Base-by-base conservation (phyloP, 2,113 vertebrate species). In the Paradisaea rubra region DNA sequence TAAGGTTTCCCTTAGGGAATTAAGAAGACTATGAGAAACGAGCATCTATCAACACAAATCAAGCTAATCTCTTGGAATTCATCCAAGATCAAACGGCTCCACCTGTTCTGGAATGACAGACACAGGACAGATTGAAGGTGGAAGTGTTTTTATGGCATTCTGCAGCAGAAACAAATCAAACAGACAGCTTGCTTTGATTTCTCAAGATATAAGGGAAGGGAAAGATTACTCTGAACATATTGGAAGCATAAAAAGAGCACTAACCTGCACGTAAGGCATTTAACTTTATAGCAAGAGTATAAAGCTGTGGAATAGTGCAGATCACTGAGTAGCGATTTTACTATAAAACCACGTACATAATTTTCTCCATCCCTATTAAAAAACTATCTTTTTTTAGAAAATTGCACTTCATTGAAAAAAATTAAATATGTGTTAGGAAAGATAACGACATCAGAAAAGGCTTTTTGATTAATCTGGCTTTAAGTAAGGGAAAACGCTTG, bases 141-240 rank as follows among this genome's bases (percentile, higher is more conserved):
- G 60, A 88, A 78, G 35, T 19, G 44, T 59, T 74, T 88, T 83
- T 83, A 73, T 47, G 47, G 42, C 39, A 39, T 81, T 81, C 33
- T 89, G n/a, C 56, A 84, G 44, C 8, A 77, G n/a, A 81, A 94
- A 88, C 39, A 81, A 86, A 82, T 78, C 33, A 86, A 69, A 69
- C 15, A 76, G 28, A 76, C 47, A 86, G 54, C 15, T 72, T 73
- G 4, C 10, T 50, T 66, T 27, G 42, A 35, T 47, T 93, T 92
- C 19, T 63, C 28, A 65, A 76, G 31, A 44, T 47, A 44, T 3
- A 44, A 44, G 3, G 17, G 11, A 86, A 87, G 15, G 14, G 27
- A 80, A 94, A 77, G 74, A 86, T 72, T 90, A 24, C 15, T 83
- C 45, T 77, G 64, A 83, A 70, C 28, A n/a, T 86, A 74, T 2